Conservation (phyloP, 1,140 invertebrate genomes). For the Hydropsyche tenuis region DNA sequence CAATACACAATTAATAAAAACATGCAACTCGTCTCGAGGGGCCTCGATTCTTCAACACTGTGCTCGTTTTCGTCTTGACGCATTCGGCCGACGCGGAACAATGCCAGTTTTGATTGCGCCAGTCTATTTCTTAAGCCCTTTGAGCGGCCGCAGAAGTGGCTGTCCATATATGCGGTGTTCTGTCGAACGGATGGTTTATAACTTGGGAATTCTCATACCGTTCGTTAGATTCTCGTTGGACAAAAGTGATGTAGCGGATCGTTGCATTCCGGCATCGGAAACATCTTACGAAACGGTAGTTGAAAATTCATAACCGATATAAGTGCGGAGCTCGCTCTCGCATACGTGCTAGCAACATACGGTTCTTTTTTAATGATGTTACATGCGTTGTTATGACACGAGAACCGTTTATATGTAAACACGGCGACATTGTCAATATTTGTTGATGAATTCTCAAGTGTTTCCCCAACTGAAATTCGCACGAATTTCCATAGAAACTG, state of each 20-base stretch:
- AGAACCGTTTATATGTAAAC: neutral
- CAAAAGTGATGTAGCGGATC: too few relatives aligned
- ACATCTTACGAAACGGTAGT: neutral
- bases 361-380: neutral
- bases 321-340: too few relatives aligned
- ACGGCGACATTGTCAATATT: constrained; percentile 2
- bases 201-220: too few relatives aligned
- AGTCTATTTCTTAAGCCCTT: too few relatives aligned
- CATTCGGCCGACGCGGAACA: neutral
- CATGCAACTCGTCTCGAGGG: neutral
- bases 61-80: too few relatives aligned
- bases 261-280: too few relatives aligned
- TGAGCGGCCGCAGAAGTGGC: too few relatives aligned
- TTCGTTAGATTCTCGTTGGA: too few relatives aligned
- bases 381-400: neutral
- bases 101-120: neutral
- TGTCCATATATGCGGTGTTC: too few relatives aligned
- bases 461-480: neutral
- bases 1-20: constrained; percentile 24
- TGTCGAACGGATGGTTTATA: too few relatives aligned
- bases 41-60: too few relatives aligned
- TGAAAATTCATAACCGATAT: constrained; percentile 9
- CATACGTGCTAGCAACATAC: too few relatives aligned
- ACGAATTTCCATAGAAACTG: neutral
- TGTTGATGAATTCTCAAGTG: constrained; percentile 20